phyloP scores from a whole-genome alignment of 2,888 invertebrate genomes.

The Diarsia rubi region DNA sequence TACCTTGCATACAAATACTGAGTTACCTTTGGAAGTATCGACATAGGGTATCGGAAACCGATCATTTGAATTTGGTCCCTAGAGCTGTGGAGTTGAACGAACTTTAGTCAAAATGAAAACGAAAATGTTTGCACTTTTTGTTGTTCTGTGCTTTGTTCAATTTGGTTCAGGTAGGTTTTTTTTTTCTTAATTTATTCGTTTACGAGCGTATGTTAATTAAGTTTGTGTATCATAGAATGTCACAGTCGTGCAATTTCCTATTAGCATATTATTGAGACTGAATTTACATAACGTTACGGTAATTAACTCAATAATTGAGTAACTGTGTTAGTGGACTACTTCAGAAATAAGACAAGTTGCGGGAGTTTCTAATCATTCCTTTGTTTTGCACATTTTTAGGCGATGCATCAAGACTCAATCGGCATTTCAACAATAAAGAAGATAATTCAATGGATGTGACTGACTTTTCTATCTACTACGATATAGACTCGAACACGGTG shows the following conservation, averaged over 20 bases:
- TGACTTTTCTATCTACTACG: constrained; percentile 88
- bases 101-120: constrained; percentile 79
- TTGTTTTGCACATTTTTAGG: constrained; percentile 51
- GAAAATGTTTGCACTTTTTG: constrained; percentile 74
- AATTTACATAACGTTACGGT: constrained; percentile 41
- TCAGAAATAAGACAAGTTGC: not conserved
- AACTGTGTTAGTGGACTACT: constrained; percentile 14
- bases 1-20: constrained; percentile 88
- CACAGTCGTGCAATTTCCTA: constrained; percentile 21
- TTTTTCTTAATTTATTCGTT: constrained; percentile 27
- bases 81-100: constrained; percentile 79
- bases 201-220: constrained; percentile 26
- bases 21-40: constrained; percentile 81
- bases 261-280: constrained; percentile 27
- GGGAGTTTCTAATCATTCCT: constrained; percentile 10
- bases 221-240: constrained; percentile 24
- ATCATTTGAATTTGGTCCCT: constrained; percentile 87
- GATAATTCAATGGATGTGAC: constrained; percentile 85
- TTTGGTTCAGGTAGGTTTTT: constrained; percentile 74
- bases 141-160: constrained; percentile 72
- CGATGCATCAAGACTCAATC: constrained; percentile 43
- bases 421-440: constrained; percentile 68
- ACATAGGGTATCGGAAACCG: constrained; percentile 79
- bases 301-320: constrained; percentile 35
- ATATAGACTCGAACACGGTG: constrained; percentile 86